Base-by-base conservation (phyloP, 2,113 vertebrate species). In the Laterallus jamaicensis region DNA sequence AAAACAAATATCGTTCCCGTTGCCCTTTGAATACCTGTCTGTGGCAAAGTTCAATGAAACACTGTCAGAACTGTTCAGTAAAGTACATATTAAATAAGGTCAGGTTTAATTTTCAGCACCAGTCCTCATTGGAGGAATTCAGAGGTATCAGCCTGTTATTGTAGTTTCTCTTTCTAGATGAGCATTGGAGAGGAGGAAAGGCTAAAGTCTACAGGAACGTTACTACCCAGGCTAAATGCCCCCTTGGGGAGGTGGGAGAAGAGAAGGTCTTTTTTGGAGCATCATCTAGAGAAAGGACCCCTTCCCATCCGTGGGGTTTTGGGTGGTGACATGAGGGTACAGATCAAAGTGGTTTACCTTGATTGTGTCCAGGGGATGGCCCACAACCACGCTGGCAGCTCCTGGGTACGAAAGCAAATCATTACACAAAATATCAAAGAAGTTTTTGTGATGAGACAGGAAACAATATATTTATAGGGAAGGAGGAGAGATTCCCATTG, bases 301-400 rank as follows among this genome's bases (percentile, higher is more conserved):
- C 29, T 50, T 39, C 62, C 56, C 4, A 0, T 6, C 3, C 2
- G 19, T 29, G n/a, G 22, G 29, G 24, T 8, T 86, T 40, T 54
- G 64, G 39, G 32, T 62, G 71, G 63, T 47, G 50, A 37, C 3
- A 7, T 6, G 20, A 77, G 42, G 63, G 22, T 29, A 25, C 0
- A 1, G 32, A 15, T 66, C 55, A 7, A 83, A 94, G 28, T 12
- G 50, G 7, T 88, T 96, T 98, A 98, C 98, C 98, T 98, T 98
- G 88, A 98, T 97, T 0, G 98, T 98, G 94, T 98, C 98, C 97
- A 98, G 85, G 54, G 98, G 98, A 91, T 98, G 96, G 35, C 98
- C 98, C 4, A 98, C 96, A 40, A 98, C 83, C 86, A 98, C 98
- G 2, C 98, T 98, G 86, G 98, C 97, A 6, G 98, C 86, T 95